Conservation (phyloP, 2,113 vertebrate species). For the Dromaius novaehollandiae region DNA sequence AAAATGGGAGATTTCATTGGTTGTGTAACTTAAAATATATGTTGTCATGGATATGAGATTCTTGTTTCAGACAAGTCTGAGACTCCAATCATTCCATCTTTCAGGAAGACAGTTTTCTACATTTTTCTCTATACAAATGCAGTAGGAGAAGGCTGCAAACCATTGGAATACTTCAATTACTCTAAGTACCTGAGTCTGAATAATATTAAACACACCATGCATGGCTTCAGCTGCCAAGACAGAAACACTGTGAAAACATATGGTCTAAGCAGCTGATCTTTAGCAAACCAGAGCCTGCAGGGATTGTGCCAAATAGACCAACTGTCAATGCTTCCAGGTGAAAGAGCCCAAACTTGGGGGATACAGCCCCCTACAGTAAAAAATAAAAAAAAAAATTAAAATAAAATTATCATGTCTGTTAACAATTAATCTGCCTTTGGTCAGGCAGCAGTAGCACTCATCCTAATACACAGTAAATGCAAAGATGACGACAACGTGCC, state of each 20-base stretch:
- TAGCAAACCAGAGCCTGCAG: not conserved
- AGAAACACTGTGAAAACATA: not conserved
- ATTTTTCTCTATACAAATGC: not conserved
- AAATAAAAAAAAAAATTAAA: too few relatives aligned
- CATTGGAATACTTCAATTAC: not conserved
- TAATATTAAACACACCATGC: not conserved
- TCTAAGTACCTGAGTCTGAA: not conserved
- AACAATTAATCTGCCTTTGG: not conserved
- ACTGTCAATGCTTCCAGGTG: not conserved
- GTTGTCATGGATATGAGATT: not conserved
- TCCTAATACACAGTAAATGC: not conserved
- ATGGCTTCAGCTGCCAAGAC: not conserved
- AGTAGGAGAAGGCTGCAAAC: not conserved
- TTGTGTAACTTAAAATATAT: not conserved
- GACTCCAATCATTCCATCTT: not conserved
- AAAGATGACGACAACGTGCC: not conserved
- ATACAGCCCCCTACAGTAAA: not conserved
- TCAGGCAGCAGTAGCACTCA: not conserved
- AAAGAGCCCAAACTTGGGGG: not conserved
- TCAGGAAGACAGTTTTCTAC: not conserved
- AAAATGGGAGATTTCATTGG: not conserved
- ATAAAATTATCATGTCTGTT: not conserved
- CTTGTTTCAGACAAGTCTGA: not conserved
- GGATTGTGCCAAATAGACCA: not conserved
- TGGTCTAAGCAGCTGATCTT: accelerated